Base-by-base conservation (phyloP, 37 sponge, comb jelly and placozoan genomes). In the Bolinopsis microptera region DNA sequence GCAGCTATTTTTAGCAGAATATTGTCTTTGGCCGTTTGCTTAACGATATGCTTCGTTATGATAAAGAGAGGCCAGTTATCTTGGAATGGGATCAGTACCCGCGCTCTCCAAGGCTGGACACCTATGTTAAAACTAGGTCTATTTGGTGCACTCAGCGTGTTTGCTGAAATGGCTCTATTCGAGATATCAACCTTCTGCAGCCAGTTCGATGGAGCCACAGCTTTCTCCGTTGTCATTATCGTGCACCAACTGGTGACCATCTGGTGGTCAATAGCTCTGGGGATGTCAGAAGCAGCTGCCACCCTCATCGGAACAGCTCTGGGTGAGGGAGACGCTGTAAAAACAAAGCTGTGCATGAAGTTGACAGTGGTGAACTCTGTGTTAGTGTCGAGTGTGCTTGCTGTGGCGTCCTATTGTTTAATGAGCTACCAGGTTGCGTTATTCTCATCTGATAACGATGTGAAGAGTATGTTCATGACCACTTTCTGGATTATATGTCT, bases 271-370 rank as follows among this genome's bases (percentile, higher is more conserved):
- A 35, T 77, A 77, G 33, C 80, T 1, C 13, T 27, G 21, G 80
- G 36, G 5, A 77, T 77, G 13, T 77, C 33, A 2, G 9, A 22
- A 32, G 34, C 80, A 21, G 27, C 80, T 2, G 35, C 80, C 3
- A 77, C 34, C 21, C 36, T 77, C 5, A 77, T 77, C 0, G 80
- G 80, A 77, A 77, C 80, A 33, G 80, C 80, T 0, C 32, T 77
- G 18, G 80, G 36, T 18, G 80, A 35, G 80, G 80, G 37, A 33
- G 33, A 34, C 36, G 32, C 13, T 34, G 16, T 18, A 1, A 36
- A 34, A 1, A 36, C 33, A 27, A 77, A 32, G 36, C 35, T 22
- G 37, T 77, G 33, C 80, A 77, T 77, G 36, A 22, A 34, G 2
- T 34, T 77, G 18, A 32, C 80, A 32, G 34, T 77, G 21, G 34